phyloP scores from a whole-genome alignment of 2,113 vertebrate genomes.

The Gopherus flavomarginatus region DNA sequence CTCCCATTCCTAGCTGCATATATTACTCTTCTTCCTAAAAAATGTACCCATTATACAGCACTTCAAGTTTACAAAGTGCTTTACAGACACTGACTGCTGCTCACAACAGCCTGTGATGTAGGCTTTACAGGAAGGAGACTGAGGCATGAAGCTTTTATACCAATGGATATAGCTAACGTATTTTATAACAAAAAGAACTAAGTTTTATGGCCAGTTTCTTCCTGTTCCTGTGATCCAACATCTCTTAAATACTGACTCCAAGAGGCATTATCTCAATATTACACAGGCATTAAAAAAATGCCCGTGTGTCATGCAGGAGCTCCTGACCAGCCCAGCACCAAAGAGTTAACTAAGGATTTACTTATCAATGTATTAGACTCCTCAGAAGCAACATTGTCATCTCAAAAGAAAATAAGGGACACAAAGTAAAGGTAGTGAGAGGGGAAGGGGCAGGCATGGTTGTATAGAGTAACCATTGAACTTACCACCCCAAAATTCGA shows the following conservation, averaged over 20 bases:
- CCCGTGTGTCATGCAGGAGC: constrained; percentile 47
- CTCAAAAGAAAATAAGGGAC: constrained; percentile 56
- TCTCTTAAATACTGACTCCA: neutral
- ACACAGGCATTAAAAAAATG: constrained; percentile 28
- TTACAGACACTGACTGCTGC: neutral
- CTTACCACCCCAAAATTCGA: constrained; percentile 71
- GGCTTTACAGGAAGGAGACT: constrained; percentile 1
- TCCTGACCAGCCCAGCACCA: constrained; percentile 39
- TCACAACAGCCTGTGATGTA: constrained; percentile 41
- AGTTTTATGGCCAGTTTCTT: neutral
- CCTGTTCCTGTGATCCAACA: neutral
- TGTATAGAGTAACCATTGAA: constrained; percentile 69
- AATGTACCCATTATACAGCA: neutral
- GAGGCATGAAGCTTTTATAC: neutral
- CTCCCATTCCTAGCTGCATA: neutral
- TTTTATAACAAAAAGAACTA: neutral
- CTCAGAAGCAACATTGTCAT: constrained; percentile 57
- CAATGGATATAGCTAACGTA: neutral
- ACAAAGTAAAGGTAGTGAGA: constrained; percentile 45
- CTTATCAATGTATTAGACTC: neutral
- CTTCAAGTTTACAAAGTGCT: neutral
- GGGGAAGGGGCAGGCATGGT: constrained; percentile 63
- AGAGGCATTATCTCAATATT: neutral
- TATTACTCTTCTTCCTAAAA: neutral
- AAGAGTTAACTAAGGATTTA: constrained; percentile 13